Conservation (phyloP, 2,113 vertebrate species). For the Ageneiosus marmoratus region DNA sequence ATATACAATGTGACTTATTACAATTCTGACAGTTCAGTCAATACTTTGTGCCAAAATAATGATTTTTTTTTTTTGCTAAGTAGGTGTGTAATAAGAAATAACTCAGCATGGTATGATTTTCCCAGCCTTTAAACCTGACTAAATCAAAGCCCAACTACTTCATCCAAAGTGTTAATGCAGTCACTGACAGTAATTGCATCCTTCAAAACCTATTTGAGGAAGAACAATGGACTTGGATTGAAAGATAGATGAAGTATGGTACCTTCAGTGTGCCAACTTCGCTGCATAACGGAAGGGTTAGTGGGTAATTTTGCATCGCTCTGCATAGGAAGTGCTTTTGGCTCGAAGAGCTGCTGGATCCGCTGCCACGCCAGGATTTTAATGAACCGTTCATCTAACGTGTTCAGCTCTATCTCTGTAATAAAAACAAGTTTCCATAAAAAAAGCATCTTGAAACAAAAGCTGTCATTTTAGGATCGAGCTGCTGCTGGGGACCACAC, state of each 20-base stretch:
- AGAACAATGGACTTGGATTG: neutral
- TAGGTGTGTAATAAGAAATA: neutral
- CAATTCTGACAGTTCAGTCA: neutral
- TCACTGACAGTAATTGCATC: too few relatives aligned
- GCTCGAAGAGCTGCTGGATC: conserved; percentile 87
- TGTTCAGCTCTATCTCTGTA: conserved; percentile 85
- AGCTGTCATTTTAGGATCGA: neutral
- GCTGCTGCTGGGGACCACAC: conserved; percentile 40
- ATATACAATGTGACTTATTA: neutral
- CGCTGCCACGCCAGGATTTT: conserved; percentile 89
- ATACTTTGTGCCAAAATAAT: neutral
- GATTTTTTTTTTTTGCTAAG: neutral
- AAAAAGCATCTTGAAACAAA: neutral
- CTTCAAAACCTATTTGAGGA: neutral
- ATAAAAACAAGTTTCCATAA: neutral
- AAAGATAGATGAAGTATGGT: neutral
- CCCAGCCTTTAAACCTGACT: too few relatives aligned
- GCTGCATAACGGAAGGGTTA: conserved; percentile 63
- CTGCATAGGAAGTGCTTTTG: conserved; percentile 75
- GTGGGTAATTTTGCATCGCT: conserved; percentile 64
- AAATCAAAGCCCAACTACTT: too few relatives aligned
- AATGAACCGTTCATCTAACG: conserved; percentile 85
- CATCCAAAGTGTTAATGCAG: too few relatives aligned
- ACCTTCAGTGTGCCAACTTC: conserved; percentile 35
- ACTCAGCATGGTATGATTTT: too few relatives aligned